Conservation (phyloP, 2,888 invertebrate genomes). For the Pristionchus entomophagus region DNA sequence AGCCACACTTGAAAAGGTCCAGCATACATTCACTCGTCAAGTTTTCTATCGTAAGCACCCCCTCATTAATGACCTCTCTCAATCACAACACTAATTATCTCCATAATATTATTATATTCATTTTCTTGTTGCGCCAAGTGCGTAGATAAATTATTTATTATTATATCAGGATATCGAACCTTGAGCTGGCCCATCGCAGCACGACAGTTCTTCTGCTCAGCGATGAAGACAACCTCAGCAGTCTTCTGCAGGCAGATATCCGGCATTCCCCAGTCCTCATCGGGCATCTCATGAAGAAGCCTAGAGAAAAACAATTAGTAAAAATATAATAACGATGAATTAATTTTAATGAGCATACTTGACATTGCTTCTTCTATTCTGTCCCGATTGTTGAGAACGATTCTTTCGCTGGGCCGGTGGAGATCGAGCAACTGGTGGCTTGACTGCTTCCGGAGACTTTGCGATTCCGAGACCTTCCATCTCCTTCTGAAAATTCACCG, state of each 20-base stretch:
- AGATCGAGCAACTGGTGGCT: background rate
- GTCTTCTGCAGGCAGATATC: conserved; percentile 77
- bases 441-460: conserved; percentile 3
- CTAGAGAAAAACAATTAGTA: background rate
- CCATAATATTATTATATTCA: too few species aligned
- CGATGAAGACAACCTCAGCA: conserved; percentile 83
- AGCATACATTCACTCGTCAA: too few species aligned
- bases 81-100: too few species aligned
- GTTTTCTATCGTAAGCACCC: too few species aligned
- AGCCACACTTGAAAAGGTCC: too few species aligned
- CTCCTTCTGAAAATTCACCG: conserved; percentile 43
- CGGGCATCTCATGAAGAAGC: conserved; percentile 59
- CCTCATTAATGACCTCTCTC: too few species aligned
- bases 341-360: background rate
- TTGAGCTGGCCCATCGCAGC: conserved; percentile 85
- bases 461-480: conserved; percentile 29
- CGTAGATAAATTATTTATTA: too few species aligned
- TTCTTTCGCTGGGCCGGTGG: conserved; percentile 11
- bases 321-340: background rate
- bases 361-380: conserved; percentile 15
- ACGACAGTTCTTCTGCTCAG: conserved; percentile 85
- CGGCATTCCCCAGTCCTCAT: conserved; percentile 63
- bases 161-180: too few species aligned
- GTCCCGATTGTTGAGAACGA: conserved; percentile 7
- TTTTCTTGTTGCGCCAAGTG: too few species aligned